Evolutionary conservation across 2,888 invertebrate genomes (phyloP).

Genomic region (Meiosimyza platycephala): DNA sequence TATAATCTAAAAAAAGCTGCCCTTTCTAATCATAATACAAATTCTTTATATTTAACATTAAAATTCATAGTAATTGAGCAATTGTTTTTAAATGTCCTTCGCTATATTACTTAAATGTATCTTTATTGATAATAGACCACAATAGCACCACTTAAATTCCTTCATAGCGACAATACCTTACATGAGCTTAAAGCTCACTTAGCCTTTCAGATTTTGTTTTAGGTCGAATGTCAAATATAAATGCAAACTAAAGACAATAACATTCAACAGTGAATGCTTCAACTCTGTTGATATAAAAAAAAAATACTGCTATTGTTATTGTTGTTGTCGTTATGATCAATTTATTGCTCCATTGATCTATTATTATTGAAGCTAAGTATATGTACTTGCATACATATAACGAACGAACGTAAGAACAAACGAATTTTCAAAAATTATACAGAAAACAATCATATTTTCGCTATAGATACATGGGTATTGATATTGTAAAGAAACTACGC

Average conservation of each 20-base stretch:
- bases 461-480: not conserved
- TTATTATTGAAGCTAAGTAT: conserved; percentile 24
- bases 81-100: no score
- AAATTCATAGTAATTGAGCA: no score
- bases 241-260: not conserved
- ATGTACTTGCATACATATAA: no score
- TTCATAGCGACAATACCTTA: not conserved
- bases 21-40: no score
- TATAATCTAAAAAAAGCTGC: no score
- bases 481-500: not conserved
- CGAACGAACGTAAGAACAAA: no score
- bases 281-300: no score
- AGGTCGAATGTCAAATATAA: conserved; percentile 20
- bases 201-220: not conserved
- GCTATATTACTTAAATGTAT: no score
- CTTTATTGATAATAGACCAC: no score
- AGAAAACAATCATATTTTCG: not conserved
- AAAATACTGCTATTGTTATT: not conserved
- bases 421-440: not conserved
- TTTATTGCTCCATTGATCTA: conserved; percentile 48
- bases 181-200: conserved; percentile 12
- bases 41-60: no score
- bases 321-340: conserved; percentile 12
- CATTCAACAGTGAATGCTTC: no score
- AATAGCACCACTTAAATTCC: no score